These are phyloP conservation scores for Drosophila azteca DNA, from an alignment of 1,140 invertebrate species.

Conservation along the genomic window DNA sequence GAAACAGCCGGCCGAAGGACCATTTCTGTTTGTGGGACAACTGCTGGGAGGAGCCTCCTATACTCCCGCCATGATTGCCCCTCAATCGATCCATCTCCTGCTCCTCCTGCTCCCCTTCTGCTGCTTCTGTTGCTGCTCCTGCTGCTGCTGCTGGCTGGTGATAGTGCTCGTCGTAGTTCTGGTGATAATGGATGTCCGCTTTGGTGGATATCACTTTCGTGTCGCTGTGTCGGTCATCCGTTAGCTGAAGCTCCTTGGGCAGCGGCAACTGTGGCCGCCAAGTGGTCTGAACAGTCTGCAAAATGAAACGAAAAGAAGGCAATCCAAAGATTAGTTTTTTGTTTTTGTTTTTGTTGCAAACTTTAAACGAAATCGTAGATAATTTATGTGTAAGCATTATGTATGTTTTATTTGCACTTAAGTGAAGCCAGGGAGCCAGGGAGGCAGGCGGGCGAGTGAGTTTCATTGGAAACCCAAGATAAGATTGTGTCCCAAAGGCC, in stretches of 20 bases:
- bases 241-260: conserved; percentile 73
- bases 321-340: conserved; percentile 46
- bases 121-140: conserved; percentile 7
- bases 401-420: conserved; percentile 60
- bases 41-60: conserved; percentile 62
- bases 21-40: conserved; percentile 87
- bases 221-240: conserved; percentile 62
- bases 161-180: too few relatives aligned
- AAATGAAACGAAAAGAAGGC: conserved; percentile 16
- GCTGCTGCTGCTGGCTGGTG: conserved; percentile 15
- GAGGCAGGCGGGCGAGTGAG: background rate
- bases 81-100: conserved; percentile 74
- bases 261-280: conserved; percentile 83
- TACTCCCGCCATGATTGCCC: conserved; percentile 43
- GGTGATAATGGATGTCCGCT: conserved; percentile 32
- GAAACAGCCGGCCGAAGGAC: conserved; percentile 89
- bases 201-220: conserved; percentile 49
- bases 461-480: conserved; percentile 43
- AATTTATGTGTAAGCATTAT: conserved; percentile 50
- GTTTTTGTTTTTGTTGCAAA: conserved; percentile 12
- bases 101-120: conserved; percentile 23
- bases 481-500: conserved; percentile 58
- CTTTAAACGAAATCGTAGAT: conserved; percentile 46
- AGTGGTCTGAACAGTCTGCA: conserved; percentile 82
- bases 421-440: too few relatives aligned